These are phyloP conservation scores for Cydia amplana DNA, from an alignment of 1,140 invertebrate genomes.

Conservation along the genomic window DNA sequence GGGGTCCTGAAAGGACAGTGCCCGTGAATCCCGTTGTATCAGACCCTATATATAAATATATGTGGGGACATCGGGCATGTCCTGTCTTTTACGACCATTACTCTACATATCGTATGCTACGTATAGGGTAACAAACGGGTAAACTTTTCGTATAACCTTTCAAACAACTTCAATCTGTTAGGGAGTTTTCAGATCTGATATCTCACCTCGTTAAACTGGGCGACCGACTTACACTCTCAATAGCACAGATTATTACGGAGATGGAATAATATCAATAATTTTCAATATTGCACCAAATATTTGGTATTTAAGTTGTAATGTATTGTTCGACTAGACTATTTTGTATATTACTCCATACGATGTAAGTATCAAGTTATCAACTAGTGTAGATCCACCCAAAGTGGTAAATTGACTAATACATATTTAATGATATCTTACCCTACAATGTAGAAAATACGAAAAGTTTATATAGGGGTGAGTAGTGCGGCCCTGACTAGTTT, in stretches of 20 bases:
- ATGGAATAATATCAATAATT: conserved; percentile 6
- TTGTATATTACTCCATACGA: too few relatives aligned
- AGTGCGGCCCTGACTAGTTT: too few relatives aligned
- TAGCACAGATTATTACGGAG: conserved; percentile 9
- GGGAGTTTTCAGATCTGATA: background rate
- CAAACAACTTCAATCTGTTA: conserved; percentile 21
- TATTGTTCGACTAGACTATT: too few relatives aligned
- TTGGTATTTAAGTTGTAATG: background rate
- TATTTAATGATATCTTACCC: too few relatives aligned
- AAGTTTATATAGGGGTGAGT: too few relatives aligned
- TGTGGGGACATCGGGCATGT: background rate
- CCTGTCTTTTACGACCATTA: conserved; percentile 26
- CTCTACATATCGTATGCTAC: conserved; percentile 19
- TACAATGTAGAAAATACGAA: too few relatives aligned
- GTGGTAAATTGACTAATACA: too few relatives aligned
- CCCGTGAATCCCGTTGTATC: background rate
- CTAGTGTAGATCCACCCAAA: too few relatives aligned
- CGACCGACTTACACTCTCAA: conserved; percentile 7
- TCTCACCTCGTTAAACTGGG: conserved; percentile 21
- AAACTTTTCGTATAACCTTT: conserved; percentile 20
- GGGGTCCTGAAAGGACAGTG: background rate
- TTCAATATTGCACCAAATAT: background rate
- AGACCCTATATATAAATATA: conserved; percentile 11
- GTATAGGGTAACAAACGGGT: conserved; percentile 13
- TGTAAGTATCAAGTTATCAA: too few relatives aligned